These are phyloP conservation scores for Alligator mississippiensis DNA, from an alignment of 2,113 vertebrate genomes.

Conservation along the genomic window DNA sequence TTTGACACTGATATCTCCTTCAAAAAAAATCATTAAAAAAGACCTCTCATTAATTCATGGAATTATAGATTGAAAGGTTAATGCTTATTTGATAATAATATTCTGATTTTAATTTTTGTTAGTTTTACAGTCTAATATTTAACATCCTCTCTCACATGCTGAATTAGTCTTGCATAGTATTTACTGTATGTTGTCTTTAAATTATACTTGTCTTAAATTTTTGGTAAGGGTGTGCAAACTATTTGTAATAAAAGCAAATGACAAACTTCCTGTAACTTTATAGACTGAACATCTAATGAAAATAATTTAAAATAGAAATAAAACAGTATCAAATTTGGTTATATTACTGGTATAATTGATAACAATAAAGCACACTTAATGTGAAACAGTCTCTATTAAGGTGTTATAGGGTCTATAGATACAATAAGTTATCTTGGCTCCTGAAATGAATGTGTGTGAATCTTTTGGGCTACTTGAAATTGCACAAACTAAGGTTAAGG, in stretches of 20 bases:
- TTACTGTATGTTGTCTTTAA: background rate
- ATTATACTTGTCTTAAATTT: background rate
- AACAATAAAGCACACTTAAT: background rate
- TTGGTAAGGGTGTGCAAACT: background rate
- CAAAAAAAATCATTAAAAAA: slow-evolving; percentile 26
- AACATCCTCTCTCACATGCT: slow-evolving; percentile 44
- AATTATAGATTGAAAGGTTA: slow-evolving; percentile 50
- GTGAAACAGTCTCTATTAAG: slow-evolving; percentile 11
- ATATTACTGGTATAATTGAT: background rate
- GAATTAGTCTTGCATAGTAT: background rate
- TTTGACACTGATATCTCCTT: background rate
- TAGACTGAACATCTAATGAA: slow-evolving; percentile 37
- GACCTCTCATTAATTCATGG: slow-evolving; percentile 16
- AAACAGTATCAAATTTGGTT: slow-evolving; percentile 8
- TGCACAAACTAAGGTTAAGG: background rate
- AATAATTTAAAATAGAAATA: slow-evolving; percentile 54
- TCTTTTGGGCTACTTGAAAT: slow-evolving; percentile 5
- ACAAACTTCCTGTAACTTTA: slow-evolving; percentile 25
- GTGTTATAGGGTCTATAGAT: background rate
- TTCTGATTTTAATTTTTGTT: slow-evolving; percentile 52
- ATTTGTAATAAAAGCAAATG: background rate
- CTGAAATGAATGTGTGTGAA: slow-evolving; percentile 5
- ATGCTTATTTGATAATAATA: slow-evolving; percentile 32
- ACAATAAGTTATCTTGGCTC: background rate
- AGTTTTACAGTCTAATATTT: slow-evolving; percentile 17